Evolutionary conservation across 2,797 vertebrate species (phyloP).

Genomic region (Lindbergichthys nudifrons): DNA sequence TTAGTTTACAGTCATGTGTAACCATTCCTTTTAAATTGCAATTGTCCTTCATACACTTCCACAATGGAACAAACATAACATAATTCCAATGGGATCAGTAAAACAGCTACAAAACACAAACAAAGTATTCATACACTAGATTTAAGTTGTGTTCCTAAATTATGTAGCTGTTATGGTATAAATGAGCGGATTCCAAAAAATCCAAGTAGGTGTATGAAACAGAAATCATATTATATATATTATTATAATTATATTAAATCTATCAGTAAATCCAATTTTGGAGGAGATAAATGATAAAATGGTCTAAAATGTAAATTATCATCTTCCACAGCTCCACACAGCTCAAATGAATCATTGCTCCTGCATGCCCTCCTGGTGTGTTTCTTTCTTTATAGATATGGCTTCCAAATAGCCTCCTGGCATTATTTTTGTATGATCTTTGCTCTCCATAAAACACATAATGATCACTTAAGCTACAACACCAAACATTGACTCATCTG

Average conservation of each 20-base stretch:
- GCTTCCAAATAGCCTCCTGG: slow-evolving; percentile 55
- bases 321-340: background rate
- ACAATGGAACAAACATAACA: background rate
- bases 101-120: background rate
- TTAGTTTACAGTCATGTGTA: background rate
- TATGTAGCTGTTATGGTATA: background rate
- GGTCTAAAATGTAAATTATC: background rate
- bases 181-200: background rate
- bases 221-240: too few relatives aligned
- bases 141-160: background rate
- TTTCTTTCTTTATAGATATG: slow-evolving; percentile 41
- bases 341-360: slow-evolving; percentile 20
- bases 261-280: background rate
- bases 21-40: background rate
- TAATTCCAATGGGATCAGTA: background rate
- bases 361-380: slow-evolving; percentile 21
- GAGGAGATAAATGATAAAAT: slow-evolving; percentile 3
- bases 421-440: slow-evolving; percentile 63
- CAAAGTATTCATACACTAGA: background rate
- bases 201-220: background rate
- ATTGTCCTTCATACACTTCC: background rate
- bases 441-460: slow-evolving; percentile 34
- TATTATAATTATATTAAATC: too few relatives aligned
- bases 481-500: background rate
- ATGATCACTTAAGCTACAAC: slow-evolving; percentile 17